phyloP scores from a whole-genome alignment of 2,888 invertebrate species.

The Neoitamus cyanurus region DNA sequence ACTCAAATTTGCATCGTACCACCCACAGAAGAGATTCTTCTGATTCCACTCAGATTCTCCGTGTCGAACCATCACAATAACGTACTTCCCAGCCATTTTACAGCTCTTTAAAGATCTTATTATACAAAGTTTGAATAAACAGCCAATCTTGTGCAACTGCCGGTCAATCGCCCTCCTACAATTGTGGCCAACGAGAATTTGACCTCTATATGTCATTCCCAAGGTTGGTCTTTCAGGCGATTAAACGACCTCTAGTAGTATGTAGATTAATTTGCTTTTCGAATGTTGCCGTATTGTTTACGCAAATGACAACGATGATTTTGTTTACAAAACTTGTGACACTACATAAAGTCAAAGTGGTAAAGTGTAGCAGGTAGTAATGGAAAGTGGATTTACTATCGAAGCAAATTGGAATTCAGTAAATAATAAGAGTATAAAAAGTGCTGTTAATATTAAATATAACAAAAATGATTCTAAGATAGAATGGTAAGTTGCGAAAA shows the following conservation, averaged over 20 bases:
- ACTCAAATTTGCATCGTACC: conserved; percentile 78
- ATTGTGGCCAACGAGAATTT: conserved; percentile 47
- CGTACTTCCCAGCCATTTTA: conserved; percentile 69
- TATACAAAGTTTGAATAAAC: neutral
- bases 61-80: conserved; percentile 81
- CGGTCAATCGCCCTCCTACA: neutral
- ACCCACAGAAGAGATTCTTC: conserved; percentile 80
- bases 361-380: neutral
- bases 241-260: neutral
- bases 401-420: neutral
- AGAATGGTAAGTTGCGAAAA: neutral
- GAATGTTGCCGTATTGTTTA: neutral
- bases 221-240: conserved; percentile 55
- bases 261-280: neutral
- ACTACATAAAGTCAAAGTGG: too few relatives aligned
- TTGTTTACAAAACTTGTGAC: neutral
- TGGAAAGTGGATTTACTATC: neutral
- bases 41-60: conserved; percentile 84
- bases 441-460: neutral
- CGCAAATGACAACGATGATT: neutral
- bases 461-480: neutral
- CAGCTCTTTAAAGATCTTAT: neutral
- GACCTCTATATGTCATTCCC: conserved; percentile 56
- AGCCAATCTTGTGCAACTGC: neutral
- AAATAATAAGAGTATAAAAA: neutral